A percentile compares a stretch with the other conserved stretches of the same genome.
These are phyloP conservation scores for Cirrhinus mrigala DNA, from an alignment of 2,797 vertebrate genomes.

Conservation along the genomic window DNA sequence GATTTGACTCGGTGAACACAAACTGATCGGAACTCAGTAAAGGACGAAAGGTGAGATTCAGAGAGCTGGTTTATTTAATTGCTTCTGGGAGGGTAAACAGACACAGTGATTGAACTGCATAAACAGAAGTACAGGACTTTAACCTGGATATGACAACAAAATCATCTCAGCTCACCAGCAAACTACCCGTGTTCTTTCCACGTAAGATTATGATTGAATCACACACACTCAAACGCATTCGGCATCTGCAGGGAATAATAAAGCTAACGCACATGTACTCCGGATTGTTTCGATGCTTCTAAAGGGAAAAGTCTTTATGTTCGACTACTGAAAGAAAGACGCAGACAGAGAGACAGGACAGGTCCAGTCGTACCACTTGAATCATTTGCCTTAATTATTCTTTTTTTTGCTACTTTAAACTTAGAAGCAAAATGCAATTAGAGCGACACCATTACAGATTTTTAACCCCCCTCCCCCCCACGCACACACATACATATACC, in stretches of 20 bases:
- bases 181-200: constrained; percentile 59
- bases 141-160: constrained; percentile 52
- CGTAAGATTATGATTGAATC: constrained; percentile 70
- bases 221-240: constrained; percentile 55
- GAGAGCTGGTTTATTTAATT: constrained; percentile 89
- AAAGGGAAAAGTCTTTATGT: constrained; percentile 73
- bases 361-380: constrained; percentile 58
- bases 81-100: constrained; percentile 72
- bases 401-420: constrained; percentile 19
- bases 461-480: constrained; percentile 68
- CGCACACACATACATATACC: constrained; percentile 66
- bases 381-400: constrained; percentile 39
- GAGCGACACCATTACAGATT: constrained; percentile 73
- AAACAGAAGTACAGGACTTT: constrained; percentile 69
- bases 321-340: constrained; percentile 45
- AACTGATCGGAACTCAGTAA: background rate
- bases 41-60: constrained; percentile 30
- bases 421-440: constrained; percentile 66
- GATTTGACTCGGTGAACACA: background rate
- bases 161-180: constrained; percentile 62
- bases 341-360: background rate
- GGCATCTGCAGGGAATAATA: constrained; percentile 74
- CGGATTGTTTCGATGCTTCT: constrained; percentile 68
- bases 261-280: constrained; percentile 81
- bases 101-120: constrained; percentile 74